Base-by-base conservation (phyloP, 2,888 invertebrate genomes). In the Chloroclystis v-ata region DNA sequence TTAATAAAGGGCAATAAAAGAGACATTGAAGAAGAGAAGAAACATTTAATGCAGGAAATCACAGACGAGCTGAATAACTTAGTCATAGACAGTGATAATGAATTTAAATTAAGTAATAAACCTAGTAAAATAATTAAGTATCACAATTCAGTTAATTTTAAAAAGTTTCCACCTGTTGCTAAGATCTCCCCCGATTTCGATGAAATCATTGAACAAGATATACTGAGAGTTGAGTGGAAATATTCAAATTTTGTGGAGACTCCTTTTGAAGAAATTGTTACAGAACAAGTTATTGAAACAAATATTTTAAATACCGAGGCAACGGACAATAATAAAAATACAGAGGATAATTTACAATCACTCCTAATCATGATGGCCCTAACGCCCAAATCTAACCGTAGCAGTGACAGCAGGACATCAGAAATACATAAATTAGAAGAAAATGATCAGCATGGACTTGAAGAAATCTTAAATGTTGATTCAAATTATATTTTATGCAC, bases 281-380 rank as follows among this genome's bases (percentile, higher is more conserved):
- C 50, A 37, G 49, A 41, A 20, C 30, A 52, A 37, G 30, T 35
- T 7, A 7, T 28, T 8, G 46, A 44, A 37, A 41, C 47, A 46
- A 49, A 48, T 33, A 25, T 47, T 48, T 32, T 33, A 4, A 40
- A 37, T 33, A 43, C 28, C 28, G 35, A 43, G n/a, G 11, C 4
- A 4, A 10, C 35, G 1, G 43, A 43, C 14, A 35, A 14, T 28
- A 37, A 49, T 13, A 12, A 28, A 24, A 52, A 14, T 38, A 29
- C 28, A 43, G 59, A 57, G 28, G 64, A 68, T 50, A 76, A 83
- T 60, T 67, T 84, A 43, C 72, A 84, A 53, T 75, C 78, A 24
- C 57, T 83, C 44, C 60, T 84, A 37, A 75, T 77, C 54, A 80
- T 80, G 78, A 78, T 83, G 79, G 67, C 81, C 2, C 56, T 85